Evolutionary conservation across 2,113 vertebrate species (phyloP).

Genomic region (Antennarius striatus): DNA sequence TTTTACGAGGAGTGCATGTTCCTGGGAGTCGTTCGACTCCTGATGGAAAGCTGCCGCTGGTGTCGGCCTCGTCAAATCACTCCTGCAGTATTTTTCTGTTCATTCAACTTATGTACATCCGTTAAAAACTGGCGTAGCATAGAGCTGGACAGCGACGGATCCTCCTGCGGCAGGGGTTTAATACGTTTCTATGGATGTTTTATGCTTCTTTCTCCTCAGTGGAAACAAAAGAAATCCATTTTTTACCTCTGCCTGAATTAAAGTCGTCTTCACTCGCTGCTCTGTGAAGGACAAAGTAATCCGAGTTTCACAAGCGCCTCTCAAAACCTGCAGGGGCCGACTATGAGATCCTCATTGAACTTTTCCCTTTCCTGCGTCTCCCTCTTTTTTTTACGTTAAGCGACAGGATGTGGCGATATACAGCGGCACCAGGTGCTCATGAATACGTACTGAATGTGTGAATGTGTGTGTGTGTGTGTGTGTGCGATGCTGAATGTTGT

Average conservation of each 20-base stretch:
- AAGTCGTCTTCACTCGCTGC: constrained; percentile 1
- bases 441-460: constrained; percentile 61
- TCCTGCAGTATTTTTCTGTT: too few relatives aligned
- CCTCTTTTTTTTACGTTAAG: constrained; percentile 21
- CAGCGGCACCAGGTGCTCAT: constrained; percentile 56
- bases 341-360: constrained; percentile 19
- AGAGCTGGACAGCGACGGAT: too few relatives aligned
- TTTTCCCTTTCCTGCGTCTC: constrained; percentile 1
- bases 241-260: constrained; percentile 5
- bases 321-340: constrained; percentile 5
- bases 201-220: background rate
- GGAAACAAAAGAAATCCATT: background rate
- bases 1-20: too few relatives aligned
- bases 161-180: too few relatives aligned
- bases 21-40: background rate
- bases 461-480: constrained; percentile 2
- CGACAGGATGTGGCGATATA: constrained; percentile 14
- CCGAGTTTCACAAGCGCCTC: constrained; percentile 3
- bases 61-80: background rate
- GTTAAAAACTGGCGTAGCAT: too few relatives aligned
- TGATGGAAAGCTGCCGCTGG: background rate
- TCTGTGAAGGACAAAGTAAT: constrained; percentile 14
- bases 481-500: background rate
- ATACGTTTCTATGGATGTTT: background rate
- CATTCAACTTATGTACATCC: too few relatives aligned